Base-by-base conservation (phyloP, 2,888 invertebrate species). In the Lithosia quadra region DNA sequence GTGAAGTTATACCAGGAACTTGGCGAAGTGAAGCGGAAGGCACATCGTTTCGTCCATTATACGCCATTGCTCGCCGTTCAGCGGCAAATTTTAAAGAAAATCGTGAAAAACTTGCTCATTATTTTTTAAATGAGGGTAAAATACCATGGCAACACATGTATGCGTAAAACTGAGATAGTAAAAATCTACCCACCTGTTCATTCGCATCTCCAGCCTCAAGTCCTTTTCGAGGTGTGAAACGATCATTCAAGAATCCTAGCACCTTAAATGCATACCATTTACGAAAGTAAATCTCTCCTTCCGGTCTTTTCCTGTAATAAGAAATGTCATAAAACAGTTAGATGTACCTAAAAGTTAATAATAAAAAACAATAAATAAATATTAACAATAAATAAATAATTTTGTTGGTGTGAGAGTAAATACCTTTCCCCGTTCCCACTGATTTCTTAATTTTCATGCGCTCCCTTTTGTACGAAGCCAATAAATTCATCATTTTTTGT, bases 61-160 rank as follows among this genome's bases (percentile, higher is more conserved):
- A 33, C 55, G 49, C 53, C 53, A 53, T 53, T 53, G 53, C 53
- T 53, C 53, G 53, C 53, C 53, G 53, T 21, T 21, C 53, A 53
- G 53, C 53, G 53, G 53, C 53, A 53, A n/a, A 53, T 53, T n/a
- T n/a, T n/a, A 53, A 71, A 39, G 61, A 70, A 68, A 67, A 69
- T 64, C 64, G 73, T 65, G 66, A 72, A 43, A 68, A 76, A 69
- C 68, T 72, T 55, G 65, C 68, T 36, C 64, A 77, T 63, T 76
- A 76, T 69, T 77, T 76, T 70, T 67, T 62, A 7, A 58, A 58
- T 58, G 67, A 62, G 59, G 72, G 73, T 65, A 61, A 64, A 68
- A 63, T 76, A 71, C 65, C 66, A 68, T 72, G 71, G 73, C 77
- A 74, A 67, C 68, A 76, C 28, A 43, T 15, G 28, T 65, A 65